Percentiles rank a stretch among this genome's conserved stretches.
Evolutionary conservation across 2,797 vertebrate species (phyloP).

Genomic region (Gymnocypris eckloni): DNA sequence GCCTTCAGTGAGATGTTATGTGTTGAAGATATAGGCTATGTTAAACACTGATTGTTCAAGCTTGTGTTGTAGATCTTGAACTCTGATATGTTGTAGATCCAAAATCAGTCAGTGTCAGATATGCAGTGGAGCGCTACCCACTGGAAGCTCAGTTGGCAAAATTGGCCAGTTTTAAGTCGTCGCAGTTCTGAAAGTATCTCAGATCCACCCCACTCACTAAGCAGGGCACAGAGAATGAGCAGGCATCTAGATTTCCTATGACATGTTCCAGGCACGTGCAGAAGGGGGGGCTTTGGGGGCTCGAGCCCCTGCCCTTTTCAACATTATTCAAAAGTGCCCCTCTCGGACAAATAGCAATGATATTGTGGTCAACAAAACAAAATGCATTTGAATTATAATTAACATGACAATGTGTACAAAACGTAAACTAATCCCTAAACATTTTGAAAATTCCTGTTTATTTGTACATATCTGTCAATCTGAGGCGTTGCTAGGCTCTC

Average conservation of each 20-base stretch:
- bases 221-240: neutral
- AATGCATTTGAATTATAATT: too few relatives aligned
- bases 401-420: too few relatives aligned
- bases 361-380: too few relatives aligned
- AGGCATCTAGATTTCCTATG: conserved; percentile 26
- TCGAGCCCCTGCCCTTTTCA: too few relatives aligned
- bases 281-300: too few relatives aligned
- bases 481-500: too few relatives aligned
- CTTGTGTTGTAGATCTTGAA: conserved; percentile 20
- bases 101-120: conserved; percentile 10
- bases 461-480: too few relatives aligned
- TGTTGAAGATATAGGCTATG: conserved; percentile 21
- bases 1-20: conserved; percentile 6
- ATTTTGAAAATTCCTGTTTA: too few relatives aligned
- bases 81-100: conserved; percentile 8
- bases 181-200: neutral
- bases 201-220: conserved; percentile 16
- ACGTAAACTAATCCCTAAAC: too few relatives aligned
- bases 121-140: conserved; percentile 3
- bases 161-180: neutral
- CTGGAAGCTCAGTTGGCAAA: neutral
- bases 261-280: conserved; percentile 16
- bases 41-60: conserved; percentile 18
- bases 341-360: too few relatives aligned
- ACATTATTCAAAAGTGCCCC: too few relatives aligned